These are phyloP conservation scores for Cheilosia vulpina DNA, from an alignment of 2,888 invertebrate species.

Conservation along the genomic window DNA sequence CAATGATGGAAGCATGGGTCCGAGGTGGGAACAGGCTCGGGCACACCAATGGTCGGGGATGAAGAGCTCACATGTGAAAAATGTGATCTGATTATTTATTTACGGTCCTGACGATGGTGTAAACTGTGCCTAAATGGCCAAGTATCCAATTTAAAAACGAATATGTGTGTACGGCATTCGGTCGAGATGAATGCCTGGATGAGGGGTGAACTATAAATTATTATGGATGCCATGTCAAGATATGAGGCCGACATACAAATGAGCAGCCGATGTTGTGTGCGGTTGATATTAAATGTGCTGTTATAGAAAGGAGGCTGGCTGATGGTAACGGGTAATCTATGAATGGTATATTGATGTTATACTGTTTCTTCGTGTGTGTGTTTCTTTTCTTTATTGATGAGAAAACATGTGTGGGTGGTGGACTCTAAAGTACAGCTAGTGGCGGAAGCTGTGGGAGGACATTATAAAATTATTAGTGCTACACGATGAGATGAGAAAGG, in stretches of 20 bases:
- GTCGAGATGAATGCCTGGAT: conserved; percentile 56
- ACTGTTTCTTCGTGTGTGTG: conserved; percentile 22
- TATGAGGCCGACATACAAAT: conserved; percentile 73
- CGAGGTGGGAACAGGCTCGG: neutral
- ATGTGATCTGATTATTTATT: conserved; percentile 75
- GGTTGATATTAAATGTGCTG: conserved; percentile 43
- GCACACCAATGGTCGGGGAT: conserved; percentile 16
- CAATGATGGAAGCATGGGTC: conserved; percentile 27
- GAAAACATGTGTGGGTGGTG: conserved; percentile 20
- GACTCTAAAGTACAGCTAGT: conserved; percentile 5
- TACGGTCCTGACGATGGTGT: conserved; percentile 70
- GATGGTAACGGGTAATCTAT: conserved; percentile 52
- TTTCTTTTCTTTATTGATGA: conserved; percentile 23
- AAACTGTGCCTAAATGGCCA: conserved; percentile 75
- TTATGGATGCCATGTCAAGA: conserved; percentile 74
- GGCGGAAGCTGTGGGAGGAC: conserved; percentile 25
- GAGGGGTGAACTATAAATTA: conserved; percentile 65
- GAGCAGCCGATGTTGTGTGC: conserved; percentile 60
- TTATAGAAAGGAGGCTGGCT: conserved; percentile 13
- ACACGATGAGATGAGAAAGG: conserved; percentile 41
- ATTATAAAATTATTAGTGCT: conserved; percentile 70
- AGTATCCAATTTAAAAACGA: conserved; percentile 75
- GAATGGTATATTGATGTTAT: conserved; percentile 45
- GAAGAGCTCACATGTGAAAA: conserved; percentile 72
- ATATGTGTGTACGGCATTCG: conserved; percentile 47